A percentile compares a stretch with the other conserved stretches of the same genome.
Evolutionary conservation across 2,113 vertebrate genomes (phyloP).

Genomic region (Leuciscus idus): DNA sequence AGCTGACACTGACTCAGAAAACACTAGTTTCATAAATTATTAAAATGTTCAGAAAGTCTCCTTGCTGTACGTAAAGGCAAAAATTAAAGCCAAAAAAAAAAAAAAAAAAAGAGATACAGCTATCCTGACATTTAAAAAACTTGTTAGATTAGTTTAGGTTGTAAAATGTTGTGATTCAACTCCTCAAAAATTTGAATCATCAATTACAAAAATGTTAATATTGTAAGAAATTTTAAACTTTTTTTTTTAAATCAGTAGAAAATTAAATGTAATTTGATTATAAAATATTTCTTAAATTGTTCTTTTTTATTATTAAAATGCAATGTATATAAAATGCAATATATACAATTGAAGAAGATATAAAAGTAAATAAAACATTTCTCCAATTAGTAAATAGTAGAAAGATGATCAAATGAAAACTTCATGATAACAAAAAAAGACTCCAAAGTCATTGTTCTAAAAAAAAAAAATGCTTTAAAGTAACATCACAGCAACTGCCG

Average conservation of each 20-base stretch:
- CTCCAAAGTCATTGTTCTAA: neutral
- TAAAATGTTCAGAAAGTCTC: no score
- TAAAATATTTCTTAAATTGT: neutral
- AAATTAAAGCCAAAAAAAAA: no score
- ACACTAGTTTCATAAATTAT: no score
- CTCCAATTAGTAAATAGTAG: no score
- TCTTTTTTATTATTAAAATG: neutral
- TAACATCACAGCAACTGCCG: slow-evolving; percentile 36
- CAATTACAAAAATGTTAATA: no score
- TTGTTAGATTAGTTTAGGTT: neutral
- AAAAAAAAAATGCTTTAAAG: neutral
- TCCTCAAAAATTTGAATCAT: neutral
- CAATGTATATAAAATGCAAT: no score
- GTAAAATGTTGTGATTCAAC: neutral
- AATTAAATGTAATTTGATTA: neutral
- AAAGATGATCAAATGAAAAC: neutral
- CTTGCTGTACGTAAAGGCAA: no score
- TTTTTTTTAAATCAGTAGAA: neutral
- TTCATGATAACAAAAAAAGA: neutral
- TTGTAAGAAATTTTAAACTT: no score
- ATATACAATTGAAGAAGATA: no score
- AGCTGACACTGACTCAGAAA: no score
- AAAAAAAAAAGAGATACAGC: neutral
- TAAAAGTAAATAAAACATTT: no score
- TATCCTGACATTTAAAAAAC: neutral